Base-by-base conservation (phyloP, 2,888 invertebrate genomes). In the Stenoptilia bipunctidactyla region DNA sequence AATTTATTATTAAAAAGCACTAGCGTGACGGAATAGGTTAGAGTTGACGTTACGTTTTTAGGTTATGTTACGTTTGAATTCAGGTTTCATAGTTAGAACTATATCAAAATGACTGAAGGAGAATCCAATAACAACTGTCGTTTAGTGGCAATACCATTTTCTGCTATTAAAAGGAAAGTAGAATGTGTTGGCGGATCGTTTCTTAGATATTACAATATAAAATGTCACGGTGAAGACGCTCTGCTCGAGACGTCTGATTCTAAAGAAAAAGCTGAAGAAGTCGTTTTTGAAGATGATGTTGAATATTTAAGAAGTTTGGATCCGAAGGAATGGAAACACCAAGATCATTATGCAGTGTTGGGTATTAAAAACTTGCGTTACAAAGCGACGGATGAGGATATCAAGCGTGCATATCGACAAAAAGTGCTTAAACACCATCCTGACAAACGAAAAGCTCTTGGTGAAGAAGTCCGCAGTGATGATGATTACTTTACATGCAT, bases 401-500 rank as follows among this genome's bases (percentile, higher is more conserved):
- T 99, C 46, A 96, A 96, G 70, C 90, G 91, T 59, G 96, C 97
- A 15, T 98, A 97, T 88, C 88, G 92, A 47, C 91, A 83, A 51
- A 83, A 83, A 46, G 83, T 83, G 15, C 83, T 99, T 39, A 92
- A 91, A 58, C 98, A 99, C 69, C 99, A 99, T 82, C 99, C 99
- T 0, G 99, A 99, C 69, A 99, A 99, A 73, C 89, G 98, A 55
- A 93, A 94, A 86, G 93, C 92, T 2, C 88, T 90, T 61, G 96
- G 96, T 2, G 94, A 96, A 70, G 93, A 94, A 50, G 89, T 96
- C 27, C 88, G 91, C 46, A 89, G 91, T 2, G 97, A 97, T 54
- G 94, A 96, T 58, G 98, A 98, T 79, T 98, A 98, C 74, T 99
- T 98, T 72, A 96, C 97, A 0, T 98, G 98, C 68, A 99, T 99